Percentiles rank a stretch among this genome's conserved stretches.
These are phyloP conservation scores for Diarsia dahlii DNA, from an alignment of 2,888 invertebrate genomes.

Conservation along the genomic window DNA sequence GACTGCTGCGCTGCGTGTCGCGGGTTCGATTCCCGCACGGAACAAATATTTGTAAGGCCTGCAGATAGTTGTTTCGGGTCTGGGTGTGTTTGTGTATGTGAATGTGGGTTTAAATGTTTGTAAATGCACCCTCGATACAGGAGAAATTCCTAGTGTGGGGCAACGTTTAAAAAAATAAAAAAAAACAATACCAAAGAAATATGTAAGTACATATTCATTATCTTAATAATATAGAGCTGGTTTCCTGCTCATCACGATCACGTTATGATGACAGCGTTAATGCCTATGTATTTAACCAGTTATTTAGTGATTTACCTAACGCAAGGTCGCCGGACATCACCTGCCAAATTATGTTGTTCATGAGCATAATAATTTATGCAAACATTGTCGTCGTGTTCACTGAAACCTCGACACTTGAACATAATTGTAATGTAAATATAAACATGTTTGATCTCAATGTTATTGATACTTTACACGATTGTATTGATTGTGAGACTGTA, in stretches of 20 bases:
- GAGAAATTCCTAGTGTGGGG: too few relatives aligned
- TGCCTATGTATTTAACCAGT: slow-evolving; percentile 39
- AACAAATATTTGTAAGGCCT: too few relatives aligned
- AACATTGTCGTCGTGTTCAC: slow-evolving; percentile 47
- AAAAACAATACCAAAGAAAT: too few relatives aligned
- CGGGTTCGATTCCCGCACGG: too few relatives aligned
- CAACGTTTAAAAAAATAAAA: too few relatives aligned
- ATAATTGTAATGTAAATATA: slow-evolving; percentile 11
- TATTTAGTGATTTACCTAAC: slow-evolving; percentile 48
- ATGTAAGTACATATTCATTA: slow-evolving; percentile 20
- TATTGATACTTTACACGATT: background rate
- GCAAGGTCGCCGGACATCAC: slow-evolving; percentile 55
- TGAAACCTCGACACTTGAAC: slow-evolving; percentile 28
- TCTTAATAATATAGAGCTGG: slow-evolving; percentile 5
- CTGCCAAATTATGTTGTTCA: slow-evolving; percentile 49
- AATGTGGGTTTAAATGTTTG: too few relatives aligned
- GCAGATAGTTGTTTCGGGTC: too few relatives aligned
- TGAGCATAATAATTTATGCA: slow-evolving; percentile 42
- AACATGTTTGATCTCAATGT: slow-evolving; percentile 20
- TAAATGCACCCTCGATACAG: too few relatives aligned
- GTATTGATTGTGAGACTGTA: background rate
- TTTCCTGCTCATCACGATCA: slow-evolving; percentile 32
- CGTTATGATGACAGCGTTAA: slow-evolving; percentile 45
- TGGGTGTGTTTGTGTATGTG: too few relatives aligned
- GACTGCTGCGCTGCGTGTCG: too few relatives aligned